A percentile compares a stretch with the other conserved stretches of the same genome.
These are phyloP conservation scores for Anhinga anhinga DNA, from an alignment of 2,113 vertebrate species.

Conservation along the genomic window DNA sequence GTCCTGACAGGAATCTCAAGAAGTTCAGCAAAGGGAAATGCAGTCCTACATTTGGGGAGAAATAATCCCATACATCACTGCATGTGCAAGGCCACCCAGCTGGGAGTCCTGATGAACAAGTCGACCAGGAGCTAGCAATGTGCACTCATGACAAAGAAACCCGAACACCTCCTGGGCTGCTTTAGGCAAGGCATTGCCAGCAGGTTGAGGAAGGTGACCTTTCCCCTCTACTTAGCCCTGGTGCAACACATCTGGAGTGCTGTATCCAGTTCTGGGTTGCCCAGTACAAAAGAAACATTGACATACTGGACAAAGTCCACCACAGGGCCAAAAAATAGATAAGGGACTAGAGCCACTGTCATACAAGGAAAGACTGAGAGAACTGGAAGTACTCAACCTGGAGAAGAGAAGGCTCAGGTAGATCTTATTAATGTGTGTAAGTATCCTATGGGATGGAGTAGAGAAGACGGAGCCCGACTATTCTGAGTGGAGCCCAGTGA, in stretches of 20 bases:
- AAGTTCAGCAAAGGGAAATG: not conserved
- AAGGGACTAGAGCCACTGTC: not conserved
- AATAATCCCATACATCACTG: not conserved
- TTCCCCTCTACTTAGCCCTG: not conserved
- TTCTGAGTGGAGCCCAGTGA: not conserved
- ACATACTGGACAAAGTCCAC: not conserved
- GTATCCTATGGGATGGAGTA: not conserved
- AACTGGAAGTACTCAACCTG: not conserved
- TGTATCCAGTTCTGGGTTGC: not conserved
- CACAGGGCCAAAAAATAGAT: not conserved
- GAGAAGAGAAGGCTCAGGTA: not conserved
- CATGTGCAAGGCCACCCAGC: not conserved
- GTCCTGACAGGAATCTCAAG: not conserved
- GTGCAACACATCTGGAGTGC: not conserved
- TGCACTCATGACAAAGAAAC: not conserved
- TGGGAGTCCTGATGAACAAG: not conserved
- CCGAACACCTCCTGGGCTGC: not conserved
- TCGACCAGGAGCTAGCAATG: not conserved
- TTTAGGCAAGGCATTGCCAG: not conserved
- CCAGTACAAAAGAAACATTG: not conserved
- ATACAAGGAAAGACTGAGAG: not conserved
- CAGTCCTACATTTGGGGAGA: not conserved
- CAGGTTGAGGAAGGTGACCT: not conserved
- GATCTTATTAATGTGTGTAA: not conserved
- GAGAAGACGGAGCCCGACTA: not conserved